Base-by-base conservation (phyloP, 2,888 invertebrate species). In the Entomobrya proxima region DNA sequence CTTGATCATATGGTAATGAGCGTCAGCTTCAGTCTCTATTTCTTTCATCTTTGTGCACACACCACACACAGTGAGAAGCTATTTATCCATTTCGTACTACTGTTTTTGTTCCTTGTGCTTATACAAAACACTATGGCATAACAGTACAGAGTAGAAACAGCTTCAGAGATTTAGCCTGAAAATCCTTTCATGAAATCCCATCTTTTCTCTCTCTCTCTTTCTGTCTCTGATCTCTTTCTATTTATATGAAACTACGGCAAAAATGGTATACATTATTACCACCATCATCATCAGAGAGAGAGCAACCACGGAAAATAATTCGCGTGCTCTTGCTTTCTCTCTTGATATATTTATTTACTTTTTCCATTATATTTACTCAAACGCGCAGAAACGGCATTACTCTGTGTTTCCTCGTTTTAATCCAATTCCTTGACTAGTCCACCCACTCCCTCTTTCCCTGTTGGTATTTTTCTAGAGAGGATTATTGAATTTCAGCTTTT, bases 401-500 rank as follows among this genome's bases (percentile, higher is more conserved):
- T 13, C 6, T 40, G 27, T 24, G 69, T 27, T n/a, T n/a, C n/a
- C n/a, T n/a, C n/a, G 47, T 69, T 69, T 67, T 69, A 76, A 76
- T 76, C 58, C 76, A 76, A 76, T 76, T 76, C 58, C n/a, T 24
- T 15, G 40, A 32, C 37, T 52, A 52, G 40, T 37, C n/a, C n/a
- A n/a, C n/a, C n/a, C n/a, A n/a, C n/a, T n/a, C 74, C 13, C 52
- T 27, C 50, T 78, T 35, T 67, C 27, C 18, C 13, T 35, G 52
- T 55, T 67, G 27, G 47, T 69, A 52, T 52, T 50, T 69, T 80
- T 80, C 27, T 30, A 2, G 37, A 55, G 30, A 72, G 50, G 80
- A 80, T 80, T 80, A 80, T 80, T 80, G 80, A 72, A 80, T 80
- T 69, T 69, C 40, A 69, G 52, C 37, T 52, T 64, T 67, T 67